These are phyloP conservation scores for Eulithis prunata DNA, from an alignment of 2,888 invertebrate species.

Conservation along the genomic window DNA sequence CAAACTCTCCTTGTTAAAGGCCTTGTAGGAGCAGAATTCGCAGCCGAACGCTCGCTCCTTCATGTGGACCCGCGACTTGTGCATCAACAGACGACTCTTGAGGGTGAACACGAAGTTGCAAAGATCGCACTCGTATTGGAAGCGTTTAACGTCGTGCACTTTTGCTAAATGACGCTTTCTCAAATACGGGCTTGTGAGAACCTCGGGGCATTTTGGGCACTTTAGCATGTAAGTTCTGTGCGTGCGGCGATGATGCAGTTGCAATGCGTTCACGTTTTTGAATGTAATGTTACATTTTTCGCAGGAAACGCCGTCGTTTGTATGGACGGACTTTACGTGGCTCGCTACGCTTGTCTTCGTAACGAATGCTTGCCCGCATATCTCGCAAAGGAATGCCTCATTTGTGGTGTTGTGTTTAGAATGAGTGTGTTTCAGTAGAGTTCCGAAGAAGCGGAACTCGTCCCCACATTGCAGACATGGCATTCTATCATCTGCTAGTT, in stretches of 20 bases:
- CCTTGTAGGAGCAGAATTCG: constrained; percentile 69
- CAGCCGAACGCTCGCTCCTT: constrained; percentile 65
- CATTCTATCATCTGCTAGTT: constrained; percentile 56
- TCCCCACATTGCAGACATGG: constrained; percentile 58
- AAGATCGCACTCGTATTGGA: constrained; percentile 64
- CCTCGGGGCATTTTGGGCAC: constrained; percentile 66
- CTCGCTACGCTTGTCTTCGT: constrained; percentile 57
- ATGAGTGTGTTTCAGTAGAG: constrained; percentile 56
- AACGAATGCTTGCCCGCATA: constrained; percentile 68
- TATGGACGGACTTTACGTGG: constrained; percentile 61
- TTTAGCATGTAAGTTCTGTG: constrained; percentile 46
- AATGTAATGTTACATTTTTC: constrained; percentile 53
- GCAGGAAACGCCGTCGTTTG: constrained; percentile 44
- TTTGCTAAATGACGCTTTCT: constrained; percentile 65
- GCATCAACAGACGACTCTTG: constrained; percentile 59
- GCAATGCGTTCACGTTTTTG: constrained; percentile 47
- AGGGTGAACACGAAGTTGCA: constrained; percentile 62
- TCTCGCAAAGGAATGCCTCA: constrained; percentile 58
- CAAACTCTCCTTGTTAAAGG: constrained; percentile 72
- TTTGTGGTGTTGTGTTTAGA: constrained; percentile 55
- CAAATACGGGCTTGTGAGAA: constrained; percentile 60
- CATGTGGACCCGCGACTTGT: constrained; percentile 65
- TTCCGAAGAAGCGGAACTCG: constrained; percentile 59
- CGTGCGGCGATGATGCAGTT: constrained; percentile 43
- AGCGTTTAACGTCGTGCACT: constrained; percentile 64